Evolutionary conservation across 1,140 invertebrate species (phyloP).

Genomic region (Cotesia vestalis): DNA sequence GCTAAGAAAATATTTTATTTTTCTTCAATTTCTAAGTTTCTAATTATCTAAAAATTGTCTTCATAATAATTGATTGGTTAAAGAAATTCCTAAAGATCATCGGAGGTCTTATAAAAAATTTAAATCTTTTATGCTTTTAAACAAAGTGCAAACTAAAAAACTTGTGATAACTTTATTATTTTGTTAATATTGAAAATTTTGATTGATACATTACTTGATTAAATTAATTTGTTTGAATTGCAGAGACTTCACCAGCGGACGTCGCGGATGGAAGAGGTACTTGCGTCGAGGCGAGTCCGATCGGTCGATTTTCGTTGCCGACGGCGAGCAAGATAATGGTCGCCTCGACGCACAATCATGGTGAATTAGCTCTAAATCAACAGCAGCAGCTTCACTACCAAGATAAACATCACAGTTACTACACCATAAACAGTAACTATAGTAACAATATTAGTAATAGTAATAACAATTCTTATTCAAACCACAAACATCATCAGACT

Average conservation of each 20-base stretch:
- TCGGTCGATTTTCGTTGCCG: slow-evolving; percentile 39
- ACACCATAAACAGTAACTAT: slow-evolving; percentile 28
- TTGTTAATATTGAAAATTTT: slow-evolving; percentile 7
- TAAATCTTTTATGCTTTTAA: no score
- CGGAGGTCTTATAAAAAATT: no score
- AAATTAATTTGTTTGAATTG: slow-evolving; percentile 36
- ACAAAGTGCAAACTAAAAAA: no score
- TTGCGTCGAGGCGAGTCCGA: slow-evolving; percentile 44
- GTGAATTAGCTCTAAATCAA: slow-evolving; percentile 53
- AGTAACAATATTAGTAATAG: slow-evolving; percentile 42
- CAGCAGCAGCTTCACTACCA: slow-evolving; percentile 49
- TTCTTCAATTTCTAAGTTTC: no score
- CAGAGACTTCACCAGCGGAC: slow-evolving; percentile 56
- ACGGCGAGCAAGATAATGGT: slow-evolving; percentile 55
- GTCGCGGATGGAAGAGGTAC: slow-evolving; percentile 51
- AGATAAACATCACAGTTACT: slow-evolving; percentile 35
- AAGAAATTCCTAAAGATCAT: no score
- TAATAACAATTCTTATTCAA: neutral
- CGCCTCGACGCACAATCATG: slow-evolving; percentile 58
- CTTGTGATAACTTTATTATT: neutral
- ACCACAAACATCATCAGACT: neutral
- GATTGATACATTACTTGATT: slow-evolving; percentile 13
- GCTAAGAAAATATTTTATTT: no score
- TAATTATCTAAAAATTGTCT: no score
- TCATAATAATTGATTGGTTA: no score